These are phyloP conservation scores for Conus ventricosus DNA, from an alignment of 1,140 invertebrate genomes.

Conservation along the genomic window DNA sequence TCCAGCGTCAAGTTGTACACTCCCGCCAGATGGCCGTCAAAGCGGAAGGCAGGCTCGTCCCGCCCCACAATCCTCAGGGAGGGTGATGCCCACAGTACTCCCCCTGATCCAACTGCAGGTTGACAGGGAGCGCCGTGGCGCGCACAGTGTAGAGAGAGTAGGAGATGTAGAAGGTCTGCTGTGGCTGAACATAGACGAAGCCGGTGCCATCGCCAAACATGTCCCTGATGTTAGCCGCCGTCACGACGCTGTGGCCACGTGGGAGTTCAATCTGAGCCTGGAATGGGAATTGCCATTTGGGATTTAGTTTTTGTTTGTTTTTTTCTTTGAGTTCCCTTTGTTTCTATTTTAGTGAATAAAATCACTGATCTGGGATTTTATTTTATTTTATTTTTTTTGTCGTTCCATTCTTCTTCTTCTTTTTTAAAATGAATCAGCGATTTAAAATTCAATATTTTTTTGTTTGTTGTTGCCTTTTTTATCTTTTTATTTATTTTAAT, in stretches of 20 bases:
- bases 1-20: conserved; percentile 64
- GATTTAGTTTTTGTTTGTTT: too few species aligned
- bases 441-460: too few species aligned
- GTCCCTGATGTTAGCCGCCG: conserved; percentile 47
- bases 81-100: conserved; percentile 55
- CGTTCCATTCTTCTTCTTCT: too few species aligned
- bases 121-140: conserved; percentile 58
- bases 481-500: too few species aligned
- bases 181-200: conserved; percentile 50
- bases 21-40: conserved; percentile 57
- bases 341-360: too few species aligned
- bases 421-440: too few species aligned
- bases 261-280: conserved; percentile 59
- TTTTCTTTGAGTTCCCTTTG: too few species aligned
- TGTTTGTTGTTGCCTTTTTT: too few species aligned
- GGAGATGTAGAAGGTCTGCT: conserved; percentile 58
- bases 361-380: too few species aligned
- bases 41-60: conserved; percentile 44
- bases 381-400: too few species aligned
- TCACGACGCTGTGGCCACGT: conserved; percentile 13
- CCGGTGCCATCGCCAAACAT: conserved; percentile 61
- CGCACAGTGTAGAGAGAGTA: conserved; percentile 48
- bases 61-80: conserved; percentile 56
- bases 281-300: too few species aligned
- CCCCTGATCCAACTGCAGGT: conserved; percentile 56